Base-by-base conservation (phyloP, 2,797 vertebrate species). In the Atherinosoma microstoma region DNA sequence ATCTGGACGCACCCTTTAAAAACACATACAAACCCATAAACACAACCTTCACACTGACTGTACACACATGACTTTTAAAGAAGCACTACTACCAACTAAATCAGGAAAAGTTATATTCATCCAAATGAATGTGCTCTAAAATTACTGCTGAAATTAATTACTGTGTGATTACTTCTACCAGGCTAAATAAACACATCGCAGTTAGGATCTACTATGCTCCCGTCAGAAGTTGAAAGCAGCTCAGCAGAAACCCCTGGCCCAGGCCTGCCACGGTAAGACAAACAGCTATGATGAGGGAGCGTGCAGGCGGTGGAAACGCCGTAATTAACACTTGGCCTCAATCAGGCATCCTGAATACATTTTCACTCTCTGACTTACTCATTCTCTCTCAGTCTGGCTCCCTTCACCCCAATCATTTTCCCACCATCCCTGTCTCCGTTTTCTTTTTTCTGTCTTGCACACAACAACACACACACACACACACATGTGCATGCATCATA, bases 1-100 rank as follows among this genome's bases (percentile, higher is more conserved):
- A 93, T 95, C 93, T 53, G 86, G 88, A 88, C 89, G 56, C 89
- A 83, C 91, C 88, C 87, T 88, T 83, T 87, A 87, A 88, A 90
- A 86, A 91, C 87, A 92, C 81, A 90, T 11, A 76, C 73, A 60
- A 60, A 42, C 68, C 51, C 68, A 64, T 40, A 73, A 79, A 82
- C 80, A 76, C 47, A 57, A 6, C 27, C 76, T 10, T 30, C 63
- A 47, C 57, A 49, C 53, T 34, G 54, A 45, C 45, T 47, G 6
- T 6, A 64, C 65, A 70, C 42, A 3, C 29, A 40, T 13, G 53
- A 34, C 18, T 29, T 59, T 53, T 0, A 29, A 0, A 12, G 51
- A 1, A 47, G 2, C 53, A n/a, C 16, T 3, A 54, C 9, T 15
- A 30, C 2, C 1, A 68, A 12, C 42, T 6, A 53, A 5, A 18